Evolutionary conservation across 2,888 invertebrate genomes (phyloP).

Genomic region (Ceramica pisi): DNA sequence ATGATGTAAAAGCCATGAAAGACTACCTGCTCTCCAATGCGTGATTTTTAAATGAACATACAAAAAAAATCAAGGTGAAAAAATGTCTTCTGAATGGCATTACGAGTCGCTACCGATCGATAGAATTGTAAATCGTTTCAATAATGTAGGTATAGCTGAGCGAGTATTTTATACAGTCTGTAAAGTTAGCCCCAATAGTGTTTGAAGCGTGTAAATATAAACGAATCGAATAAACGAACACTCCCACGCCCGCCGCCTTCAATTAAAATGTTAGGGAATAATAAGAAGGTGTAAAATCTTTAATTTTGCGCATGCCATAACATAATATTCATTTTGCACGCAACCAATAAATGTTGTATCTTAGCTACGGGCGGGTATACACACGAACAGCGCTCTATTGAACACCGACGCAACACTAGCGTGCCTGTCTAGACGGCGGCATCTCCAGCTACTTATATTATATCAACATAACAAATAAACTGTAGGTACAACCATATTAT

Average conservation of each 20-base stretch:
- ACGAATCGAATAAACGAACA: conserved; percentile 48
- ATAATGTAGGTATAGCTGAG: conserved; percentile 74
- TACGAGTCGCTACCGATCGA: conserved; percentile 79
- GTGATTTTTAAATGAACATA: conserved; percentile 75
- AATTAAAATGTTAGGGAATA: conserved; percentile 73
- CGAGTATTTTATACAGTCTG: conserved; percentile 58
- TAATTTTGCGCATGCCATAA: conserved; percentile 82
- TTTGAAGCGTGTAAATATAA: conserved; percentile 61
- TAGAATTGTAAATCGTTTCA: conserved; percentile 86
- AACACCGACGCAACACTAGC: conserved; percentile 61
- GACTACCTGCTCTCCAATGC: conserved; percentile 73
- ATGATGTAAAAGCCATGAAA: conserved; percentile 67
- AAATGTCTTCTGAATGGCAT: conserved; percentile 83
- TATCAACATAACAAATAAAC: conserved; percentile 51
- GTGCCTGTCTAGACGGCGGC: conserved; percentile 67
- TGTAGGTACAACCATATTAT: conserved; percentile 33
- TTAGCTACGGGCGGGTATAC: conserved; percentile 51
- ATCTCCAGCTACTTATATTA: conserved; percentile 54
- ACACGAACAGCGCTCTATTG: conserved; percentile 48
- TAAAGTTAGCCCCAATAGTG: conserved; percentile 44
- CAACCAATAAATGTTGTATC: conserved; percentile 71
- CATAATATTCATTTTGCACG: conserved; percentile 76
- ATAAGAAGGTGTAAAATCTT: conserved; percentile 81
- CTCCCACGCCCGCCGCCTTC: conserved; percentile 67
- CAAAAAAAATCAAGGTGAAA: conserved; percentile 84